Base-by-base conservation (phyloP, 2,888 invertebrate species). In the Orchestes rusci region DNA sequence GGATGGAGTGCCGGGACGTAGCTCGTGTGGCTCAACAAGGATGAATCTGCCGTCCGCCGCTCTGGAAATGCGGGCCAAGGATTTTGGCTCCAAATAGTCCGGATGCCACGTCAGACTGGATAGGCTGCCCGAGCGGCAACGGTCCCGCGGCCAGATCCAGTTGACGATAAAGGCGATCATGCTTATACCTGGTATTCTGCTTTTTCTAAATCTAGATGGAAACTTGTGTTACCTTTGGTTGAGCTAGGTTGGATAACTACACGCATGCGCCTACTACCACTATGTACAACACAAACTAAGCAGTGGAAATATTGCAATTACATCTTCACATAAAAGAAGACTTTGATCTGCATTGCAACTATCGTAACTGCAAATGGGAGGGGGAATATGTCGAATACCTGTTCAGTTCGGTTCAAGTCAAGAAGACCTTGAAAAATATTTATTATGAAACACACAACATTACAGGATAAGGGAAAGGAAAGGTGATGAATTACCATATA, bases 131-230 rank as follows among this genome's bases (percentile, higher is more conserved):
- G 73, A 72, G 53, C 70, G 72, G 60, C 82, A 83, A 49, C 83
- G 79, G 65, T 82, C 80, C 63, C 78, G 74, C 62, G 82, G 83
- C 82, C 82, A 83, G 64, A 83, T 77, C 82, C 83, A 83, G 70
- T 82, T 84, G 58, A 77, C 68, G 59, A 80, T 73, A 68, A 79
- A 76, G 54, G 77, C 73, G 59, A 81, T 72, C 59, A 82, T 77
- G 71, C 78, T 84, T 80, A 89, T 73, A 88, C 88, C 84, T 85
- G 89, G 85, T 89, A 89, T 82, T 89, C 89, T 78, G 87, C 87
- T 80, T 84, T 86, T 82, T 82, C 87, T 84, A 85, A 83, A 81
- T 88, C 88, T 89, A 75, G 54, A 61, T 34, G 20, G 28, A 2
- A 31, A n/a, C n/a, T n/a, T n/a, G n/a, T n/a, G n/a, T n/a, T 23